Base-by-base conservation (phyloP, 2,113 vertebrate genomes). In the Camelus dromedarius region DNA sequence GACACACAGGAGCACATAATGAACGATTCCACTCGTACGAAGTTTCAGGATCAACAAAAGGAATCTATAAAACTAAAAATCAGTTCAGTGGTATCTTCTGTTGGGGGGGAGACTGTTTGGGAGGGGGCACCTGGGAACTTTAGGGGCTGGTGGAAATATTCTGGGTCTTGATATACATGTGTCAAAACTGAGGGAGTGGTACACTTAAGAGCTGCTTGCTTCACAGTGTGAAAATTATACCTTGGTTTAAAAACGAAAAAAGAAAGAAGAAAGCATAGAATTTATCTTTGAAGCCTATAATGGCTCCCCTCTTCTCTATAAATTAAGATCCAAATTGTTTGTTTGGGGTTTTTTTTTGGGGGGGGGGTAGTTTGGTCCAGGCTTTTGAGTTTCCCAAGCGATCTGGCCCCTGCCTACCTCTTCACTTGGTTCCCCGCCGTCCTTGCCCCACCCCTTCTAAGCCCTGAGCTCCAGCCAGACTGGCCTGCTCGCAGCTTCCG, bases 391-490 rank as follows among this genome's bases (percentile, higher is more conserved):
- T 77, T 77, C 56, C 15, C 58, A 58, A 48, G 50, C 1, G 0
- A 28, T 48, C 66, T 32, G 60, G 32, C 8, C 16, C 4, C 54
- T 38, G 69, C 64, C 69, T 52, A 0, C 30, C 22, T 70, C 50
- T 76, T n/a, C 32, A 13, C 12, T 16, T 2, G 4, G 28, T 38
- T 20, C 20, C 9, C 13, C 14, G 0, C 24, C 1, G 9, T 64
- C 9, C 46, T 32, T 15, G 62, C 28, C 11, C 35, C 1, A 58
- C 46, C 10, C 67, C 12, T 4, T 73, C 30, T 22, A 10, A 35
- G 2, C 72, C 52, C 69, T 14, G 26, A 67, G 67, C 19, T 64
- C 76, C 76, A 62, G 64, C 26, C 76, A 48, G 14, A 30, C 13
- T 12, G 69, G 89, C n/a, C 60, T 20, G 0, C 19, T 32, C 18